A percentile compares a stretch with the other conserved stretches of the same genome.
phyloP scores from a whole-genome alignment of 30 jellyfish, hydroid and myxozoan genomes.

The Turritopsis rubra region DNA sequence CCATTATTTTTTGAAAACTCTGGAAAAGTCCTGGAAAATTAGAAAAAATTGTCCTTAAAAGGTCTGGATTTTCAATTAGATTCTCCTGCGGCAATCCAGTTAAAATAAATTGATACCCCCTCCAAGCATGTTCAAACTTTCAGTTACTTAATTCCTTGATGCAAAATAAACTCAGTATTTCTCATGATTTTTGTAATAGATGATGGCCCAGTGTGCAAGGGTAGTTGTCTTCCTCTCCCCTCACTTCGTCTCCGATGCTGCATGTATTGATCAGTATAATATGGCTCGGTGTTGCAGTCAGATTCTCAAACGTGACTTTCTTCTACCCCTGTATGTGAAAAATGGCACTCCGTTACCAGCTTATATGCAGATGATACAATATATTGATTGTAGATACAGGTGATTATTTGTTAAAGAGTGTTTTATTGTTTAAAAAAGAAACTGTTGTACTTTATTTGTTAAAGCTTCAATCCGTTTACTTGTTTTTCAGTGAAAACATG shows the following conservation, averaged over 20 bases:
- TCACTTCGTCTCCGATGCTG: slow-evolving; percentile 30
- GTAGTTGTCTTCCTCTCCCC: slow-evolving; percentile 58
- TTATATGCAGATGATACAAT: slow-evolving; percentile 60
- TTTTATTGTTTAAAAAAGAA: neutral
- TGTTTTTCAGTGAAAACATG: slow-evolving; percentile 36
- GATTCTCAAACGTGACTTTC: slow-evolving; percentile 49
- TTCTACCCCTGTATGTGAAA: slow-evolving; percentile 52
- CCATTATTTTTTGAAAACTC: too few relatives aligned
- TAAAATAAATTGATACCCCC: too few relatives aligned
- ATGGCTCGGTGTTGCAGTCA: slow-evolving; percentile 66
- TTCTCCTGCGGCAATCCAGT: too few relatives aligned
- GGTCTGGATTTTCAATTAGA: too few relatives aligned
- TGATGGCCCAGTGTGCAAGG: slow-evolving; percentile 61
- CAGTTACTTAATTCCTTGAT: too few relatives aligned
- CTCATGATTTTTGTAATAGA: slow-evolving; percentile 8
- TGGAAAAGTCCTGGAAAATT: too few relatives aligned
- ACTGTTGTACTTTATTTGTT: neutral
- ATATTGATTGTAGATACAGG: slow-evolving; percentile 60
- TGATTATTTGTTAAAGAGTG: neutral
- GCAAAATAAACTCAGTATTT: neutral
- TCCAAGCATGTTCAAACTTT: too few relatives aligned
- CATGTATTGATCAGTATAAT: slow-evolving; percentile 66
- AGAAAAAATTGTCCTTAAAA: too few relatives aligned
- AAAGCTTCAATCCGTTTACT: neutral
- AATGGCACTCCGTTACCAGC: slow-evolving; percentile 55